Percentiles rank a stretch among this genome's conserved stretches.
phyloP scores from a whole-genome alignment of 2,888 invertebrate species.

The Acanthosepion lycidas region DNA sequence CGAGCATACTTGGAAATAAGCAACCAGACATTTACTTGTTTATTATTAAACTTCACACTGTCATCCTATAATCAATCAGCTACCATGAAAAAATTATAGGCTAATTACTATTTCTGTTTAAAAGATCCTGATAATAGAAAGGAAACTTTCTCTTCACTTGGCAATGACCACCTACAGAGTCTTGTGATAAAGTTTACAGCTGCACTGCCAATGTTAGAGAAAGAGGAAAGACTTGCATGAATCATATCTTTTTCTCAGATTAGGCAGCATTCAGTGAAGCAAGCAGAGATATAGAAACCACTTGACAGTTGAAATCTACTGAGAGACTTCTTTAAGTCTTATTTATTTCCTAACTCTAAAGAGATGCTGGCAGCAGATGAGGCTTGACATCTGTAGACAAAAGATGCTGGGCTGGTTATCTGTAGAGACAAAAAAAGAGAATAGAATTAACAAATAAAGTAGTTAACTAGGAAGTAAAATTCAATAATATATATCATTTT shows the following conservation, averaged over 20 bases:
- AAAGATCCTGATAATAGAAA: neutral
- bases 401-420: no score
- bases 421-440: neutral
- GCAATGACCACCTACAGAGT: neutral
- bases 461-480: neutral
- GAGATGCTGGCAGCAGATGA: no score
- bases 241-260: neutral
- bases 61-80: no score
- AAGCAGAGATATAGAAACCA: neutral
- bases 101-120: neutral
- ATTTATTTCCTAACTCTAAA: neutral
- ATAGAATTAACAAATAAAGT: neutral
- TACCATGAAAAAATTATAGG: neutral
- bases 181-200: neutral
- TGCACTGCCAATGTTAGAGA: neutral
- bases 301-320: neutral
- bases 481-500: no score
- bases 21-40: no score
- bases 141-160: neutral
- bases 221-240: neutral
- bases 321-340: neutral
- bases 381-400: no score
- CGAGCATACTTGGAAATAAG: no score
- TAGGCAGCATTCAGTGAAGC: neutral
- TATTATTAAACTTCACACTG: no score